These are phyloP conservation scores for Lagorchestes hirsutus DNA, from an alignment of 2,797 vertebrate genomes.

Conservation along the genomic window DNA sequence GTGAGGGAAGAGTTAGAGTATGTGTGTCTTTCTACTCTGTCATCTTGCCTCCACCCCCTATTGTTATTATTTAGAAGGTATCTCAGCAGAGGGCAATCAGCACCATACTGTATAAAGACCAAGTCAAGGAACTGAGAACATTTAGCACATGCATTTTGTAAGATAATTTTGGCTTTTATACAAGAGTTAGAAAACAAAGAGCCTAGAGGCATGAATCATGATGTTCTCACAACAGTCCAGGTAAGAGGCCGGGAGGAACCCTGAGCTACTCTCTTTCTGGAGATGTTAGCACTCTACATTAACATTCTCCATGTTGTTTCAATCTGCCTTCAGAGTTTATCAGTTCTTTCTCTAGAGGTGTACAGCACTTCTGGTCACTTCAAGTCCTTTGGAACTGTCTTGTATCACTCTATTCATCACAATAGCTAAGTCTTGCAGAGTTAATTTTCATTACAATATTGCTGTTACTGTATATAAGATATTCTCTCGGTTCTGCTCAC, in stretches of 20 bases:
- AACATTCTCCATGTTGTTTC: neutral
- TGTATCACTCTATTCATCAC: neutral
- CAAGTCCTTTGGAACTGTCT: neutral
- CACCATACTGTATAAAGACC: neutral
- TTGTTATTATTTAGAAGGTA: neutral
- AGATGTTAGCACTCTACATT: constrained; percentile 17
- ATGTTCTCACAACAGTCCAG: neutral
- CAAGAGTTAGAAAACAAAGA: neutral
- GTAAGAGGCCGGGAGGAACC: neutral
- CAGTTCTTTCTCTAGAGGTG: neutral
- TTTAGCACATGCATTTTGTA: neutral
- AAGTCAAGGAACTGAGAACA: neutral
- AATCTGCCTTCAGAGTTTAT: neutral
- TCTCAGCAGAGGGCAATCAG: neutral
- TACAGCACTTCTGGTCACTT: neutral
- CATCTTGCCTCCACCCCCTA: no score
- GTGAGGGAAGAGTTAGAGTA: no score
- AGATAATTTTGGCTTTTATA: neutral
- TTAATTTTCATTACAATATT: neutral
- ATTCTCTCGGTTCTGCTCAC: neutral
- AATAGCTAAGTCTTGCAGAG: neutral
- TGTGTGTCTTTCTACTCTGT: no score
- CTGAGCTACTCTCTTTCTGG: neutral
- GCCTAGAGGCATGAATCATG: neutral
- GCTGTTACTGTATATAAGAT: neutral